These are phyloP conservation scores for Siniperca undulata DNA, from an alignment of 2,797 vertebrate species.

Conservation along the genomic window DNA sequence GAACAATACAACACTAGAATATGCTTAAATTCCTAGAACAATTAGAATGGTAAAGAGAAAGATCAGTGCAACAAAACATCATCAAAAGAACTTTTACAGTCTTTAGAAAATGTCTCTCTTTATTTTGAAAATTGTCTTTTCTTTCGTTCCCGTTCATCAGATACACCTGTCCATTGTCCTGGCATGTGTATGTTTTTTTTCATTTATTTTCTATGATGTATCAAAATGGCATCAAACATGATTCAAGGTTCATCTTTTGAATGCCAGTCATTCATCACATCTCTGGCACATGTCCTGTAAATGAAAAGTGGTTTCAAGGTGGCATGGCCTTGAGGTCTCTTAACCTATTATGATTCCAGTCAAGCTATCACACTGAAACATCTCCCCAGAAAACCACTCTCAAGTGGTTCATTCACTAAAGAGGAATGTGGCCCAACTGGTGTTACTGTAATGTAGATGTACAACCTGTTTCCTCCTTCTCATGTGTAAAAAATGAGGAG, in stretches of 20 bases:
- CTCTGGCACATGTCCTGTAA: constrained; percentile 31
- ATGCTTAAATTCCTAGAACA: background rate
- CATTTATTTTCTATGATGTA: background rate
- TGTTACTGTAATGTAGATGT: constrained; percentile 6
- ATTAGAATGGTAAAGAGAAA: background rate
- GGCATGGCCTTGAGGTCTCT: constrained; percentile 11
- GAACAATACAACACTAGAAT: background rate
- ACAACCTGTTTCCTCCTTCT: constrained; percentile 28
- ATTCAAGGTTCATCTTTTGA: constrained; percentile 39
- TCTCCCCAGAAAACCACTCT: constrained; percentile 31
- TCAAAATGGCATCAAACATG: constrained; percentile 34
- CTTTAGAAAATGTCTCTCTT: background rate
- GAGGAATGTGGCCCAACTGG: constrained; percentile 72
- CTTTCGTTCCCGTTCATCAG: background rate
- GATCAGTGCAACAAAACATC: background rate
- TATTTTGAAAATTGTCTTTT: background rate
- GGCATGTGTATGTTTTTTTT: background rate
- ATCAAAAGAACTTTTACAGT: background rate
- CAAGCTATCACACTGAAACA: constrained; percentile 1
- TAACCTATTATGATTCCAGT: constrained; percentile 44
- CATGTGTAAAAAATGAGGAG: background rate
- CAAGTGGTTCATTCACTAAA: constrained; percentile 24
- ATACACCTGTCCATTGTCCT: background rate
- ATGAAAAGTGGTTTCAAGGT: constrained; percentile 59
- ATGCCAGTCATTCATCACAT: constrained; percentile 25